Evolutionary conservation across 2,797 vertebrate species (phyloP), one percentile per base, ranked within the genome.

Genomic region (Micromesistius poutassou): DNA sequence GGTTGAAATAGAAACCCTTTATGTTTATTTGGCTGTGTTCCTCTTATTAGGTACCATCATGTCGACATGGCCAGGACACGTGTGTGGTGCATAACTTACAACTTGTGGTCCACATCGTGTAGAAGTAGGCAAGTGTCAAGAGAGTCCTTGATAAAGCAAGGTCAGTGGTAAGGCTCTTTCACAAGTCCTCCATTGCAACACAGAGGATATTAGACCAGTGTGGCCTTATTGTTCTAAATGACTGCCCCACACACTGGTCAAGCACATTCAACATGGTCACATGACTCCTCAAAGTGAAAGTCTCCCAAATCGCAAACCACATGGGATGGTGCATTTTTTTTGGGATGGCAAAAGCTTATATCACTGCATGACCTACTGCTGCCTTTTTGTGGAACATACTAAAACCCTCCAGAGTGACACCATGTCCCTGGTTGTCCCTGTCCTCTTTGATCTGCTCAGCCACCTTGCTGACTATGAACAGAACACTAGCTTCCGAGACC

Each of bases 351-450:
- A 74, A 85, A 83, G 79, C 38, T 84, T 10, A 12, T 3, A 0
- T 77, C 70, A 25, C 30, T 88, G 78, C 74, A 85, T 80, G 83
- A 84, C 0, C 40, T 85, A 74, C 80, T 84, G 73, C 87, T n/a
- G n/a, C n/a, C n/a, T 82, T 77, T 87, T 85, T 81, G 83, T 73
- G 8, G 80, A 84, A 78, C 79, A 86, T 4, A 84, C 79, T 28
- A 71, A 83, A 82, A 75, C 73, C 10, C 55, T 77, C 25, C 46
- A 75, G 38, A 79, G 76, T 76, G 74, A 78, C 73, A 75, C 83
- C 7, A 77, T 81, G 6, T 88, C 0, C 77, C 81, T 68, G 79
- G 75, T 74, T 46, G 76, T 71, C 10, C 10, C 30, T 71, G 70
- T 30, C 70, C 10, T 31, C 12, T 71, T 71, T 80, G 85, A 86